These are phyloP conservation scores for Isichthys henryi DNA, from an alignment of 2,113 vertebrate species.

Conservation along the genomic window DNA sequence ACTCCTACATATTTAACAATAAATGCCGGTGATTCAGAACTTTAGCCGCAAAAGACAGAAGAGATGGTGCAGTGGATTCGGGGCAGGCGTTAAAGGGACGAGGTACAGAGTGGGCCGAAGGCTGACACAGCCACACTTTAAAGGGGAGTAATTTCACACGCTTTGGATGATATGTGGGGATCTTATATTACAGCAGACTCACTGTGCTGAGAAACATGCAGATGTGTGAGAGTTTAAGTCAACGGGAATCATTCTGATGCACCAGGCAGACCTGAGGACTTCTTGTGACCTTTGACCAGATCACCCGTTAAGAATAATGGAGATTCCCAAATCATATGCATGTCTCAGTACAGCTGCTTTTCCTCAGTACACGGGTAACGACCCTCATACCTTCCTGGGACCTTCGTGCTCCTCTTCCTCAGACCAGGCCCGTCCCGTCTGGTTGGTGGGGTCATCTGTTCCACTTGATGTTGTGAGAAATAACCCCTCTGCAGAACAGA, in stretches of 20 bases:
- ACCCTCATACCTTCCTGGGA: constrained; percentile 16
- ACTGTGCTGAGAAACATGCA: neutral
- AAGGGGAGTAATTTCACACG: neutral
- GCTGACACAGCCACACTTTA: neutral
- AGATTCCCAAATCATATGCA: neutral
- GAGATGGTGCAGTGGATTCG: neutral
- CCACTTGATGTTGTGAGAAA: neutral
- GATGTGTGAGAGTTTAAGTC: neutral
- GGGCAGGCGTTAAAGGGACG: neutral
- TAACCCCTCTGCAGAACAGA: neutral
- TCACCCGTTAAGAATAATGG: neutral
- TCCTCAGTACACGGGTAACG: neutral
- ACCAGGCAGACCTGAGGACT: neutral
- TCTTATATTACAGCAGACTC: neutral
- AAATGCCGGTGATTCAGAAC: neutral
- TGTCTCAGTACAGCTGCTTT: neutral
- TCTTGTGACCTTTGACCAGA: neutral
- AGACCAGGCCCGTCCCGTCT: constrained; percentile 47
- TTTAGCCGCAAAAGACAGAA: neutral
- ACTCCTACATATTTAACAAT: neutral
- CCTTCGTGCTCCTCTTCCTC: constrained; percentile 36
- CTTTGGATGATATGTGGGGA: neutral
- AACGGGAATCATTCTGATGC: neutral
- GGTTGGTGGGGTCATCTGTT: constrained; percentile 23
- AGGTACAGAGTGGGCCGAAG: neutral